Evolutionary conservation across 2,113 vertebrate genomes (phyloP), one percentile per base, ranked within the genome.

Genomic region (Scatophagus argus): DNA sequence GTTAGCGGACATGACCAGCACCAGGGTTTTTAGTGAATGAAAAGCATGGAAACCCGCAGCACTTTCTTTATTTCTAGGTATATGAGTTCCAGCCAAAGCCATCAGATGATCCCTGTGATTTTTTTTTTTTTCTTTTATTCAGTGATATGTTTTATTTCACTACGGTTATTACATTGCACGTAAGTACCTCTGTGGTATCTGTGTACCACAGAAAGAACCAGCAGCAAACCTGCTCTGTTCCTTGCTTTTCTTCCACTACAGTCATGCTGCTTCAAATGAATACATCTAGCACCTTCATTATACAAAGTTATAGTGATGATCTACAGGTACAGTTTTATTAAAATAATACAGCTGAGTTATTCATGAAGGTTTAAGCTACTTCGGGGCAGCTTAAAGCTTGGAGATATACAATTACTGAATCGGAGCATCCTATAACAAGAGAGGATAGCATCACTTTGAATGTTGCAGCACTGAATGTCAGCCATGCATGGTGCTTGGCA

Each of bases 141-240:
- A 47, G 19, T 17, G 3, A 39, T 16, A 41, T 52, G 63, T 56
- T 65, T 27, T 11, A 58, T 10, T n/a, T 10, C 19, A 64, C 9
- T 43, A 2, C 31, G 55, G 17, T 23, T 8, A 46, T 44, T 32
- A 38, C 27, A 41, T 1, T 13, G 32, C 44, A 51, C 61, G 39
- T 47, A 36, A n/a, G n/a, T 64, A 52, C 74, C 49, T 60, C 10
- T 52, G 16, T 56, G 46, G 62, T 54, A 46, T 62, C 13, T 34
- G 44, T 59, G 43, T 27, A 59, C 64, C 41, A 60, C 16, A 83
- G 63, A 63, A 68, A 67, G 55, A 75, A 69, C 55, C 76, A 73
- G 66, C 67, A 54, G 49, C 23, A 17, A 69, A 56, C 47, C 5
- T 55, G 34, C 19, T 60, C 38, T 64, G 55, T 74, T 67, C 9